Base-by-base conservation (phyloP, 1,140 invertebrate species). In the Micrasema minimum region DNA sequence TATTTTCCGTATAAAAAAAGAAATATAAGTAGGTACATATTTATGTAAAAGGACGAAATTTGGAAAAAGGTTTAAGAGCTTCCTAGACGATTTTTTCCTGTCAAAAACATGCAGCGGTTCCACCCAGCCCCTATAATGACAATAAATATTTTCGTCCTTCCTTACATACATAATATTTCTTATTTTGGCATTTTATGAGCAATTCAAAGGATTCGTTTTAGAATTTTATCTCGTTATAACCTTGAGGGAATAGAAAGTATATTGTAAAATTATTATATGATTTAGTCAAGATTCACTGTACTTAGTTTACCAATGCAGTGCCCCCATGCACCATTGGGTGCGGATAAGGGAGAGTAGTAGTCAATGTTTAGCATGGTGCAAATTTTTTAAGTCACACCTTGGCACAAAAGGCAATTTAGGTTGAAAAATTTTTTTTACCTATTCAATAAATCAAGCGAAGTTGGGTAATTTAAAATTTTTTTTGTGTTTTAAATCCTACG, bases 91-190 rank as follows among this genome's bases (percentile, higher is more conserved):
- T 57, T 57, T 43, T 37, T 51, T 12, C 14, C 45, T 66, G 64
- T 66, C 64, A 66, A 12, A 35, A 18, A 51, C 64, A 66, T 46
- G 31, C 64, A 11, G 16, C 7, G 12, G 9, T 26, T 26, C 51
- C 66, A 23, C 66, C 66, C 51, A 55, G 26, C 12, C 41, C 41
- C 67, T 61, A 69, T 69, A 53, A 69, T 61, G 53, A 69, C 38
- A 46, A 69, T 69, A 69, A 48, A 69, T 59, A 35, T 61, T 61
- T 53, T 46, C 67, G 31, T 6, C 0, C 26, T 23, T 37, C 20
- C 35, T 16, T 22, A 16, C 9, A 55, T n/a, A 61, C 53, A 14
- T 20, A 31, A 16, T 55, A 20, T 61, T 55, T 69, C 53, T 23
- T 53, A 18, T 18, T 61, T n/a, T n/a, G 67, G 55, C 67, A 61